Evolutionary conservation across 92 coral and sea anemone species (phyloP).

Genomic region (Porites rus): DNA sequence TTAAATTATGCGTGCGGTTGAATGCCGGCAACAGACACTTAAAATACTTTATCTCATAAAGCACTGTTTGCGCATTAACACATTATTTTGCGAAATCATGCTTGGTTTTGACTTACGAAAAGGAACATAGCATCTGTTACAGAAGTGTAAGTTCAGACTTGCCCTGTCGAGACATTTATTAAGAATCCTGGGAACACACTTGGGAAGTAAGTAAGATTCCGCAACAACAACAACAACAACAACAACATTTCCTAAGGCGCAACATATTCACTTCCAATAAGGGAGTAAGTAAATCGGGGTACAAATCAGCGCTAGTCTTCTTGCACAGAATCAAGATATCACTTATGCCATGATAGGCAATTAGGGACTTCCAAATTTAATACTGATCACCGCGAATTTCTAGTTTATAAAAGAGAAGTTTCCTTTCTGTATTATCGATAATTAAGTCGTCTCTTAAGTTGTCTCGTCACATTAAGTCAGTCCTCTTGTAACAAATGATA

Average conservation of each 20-base stretch:
- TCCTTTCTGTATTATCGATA: too few species aligned
- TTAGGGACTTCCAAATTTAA: too few species aligned
- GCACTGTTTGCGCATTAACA: neutral
- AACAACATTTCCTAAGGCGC: neutral
- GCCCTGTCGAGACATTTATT: neutral
- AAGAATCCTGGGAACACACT: neutral
- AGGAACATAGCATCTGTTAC: neutral
- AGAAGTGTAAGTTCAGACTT: conserved; percentile 2
- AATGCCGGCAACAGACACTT: neutral
- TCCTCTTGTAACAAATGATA: too few species aligned
- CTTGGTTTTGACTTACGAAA: neutral
- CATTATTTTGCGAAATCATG: neutral
- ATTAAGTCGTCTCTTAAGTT: too few species aligned
- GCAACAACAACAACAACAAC: neutral
- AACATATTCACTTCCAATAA: neutral
- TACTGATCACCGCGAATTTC: too few species aligned
- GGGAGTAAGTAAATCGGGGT: neutral
- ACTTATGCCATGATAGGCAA: too few species aligned
- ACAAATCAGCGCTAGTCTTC: too few species aligned
- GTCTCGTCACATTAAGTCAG: too few species aligned
- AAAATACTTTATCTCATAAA: neutral
- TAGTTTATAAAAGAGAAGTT: too few species aligned
- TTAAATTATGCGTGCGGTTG: neutral
- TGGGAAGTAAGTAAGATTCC: neutral
- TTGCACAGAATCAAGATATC: too few species aligned